Percentiles rank a stretch among this genome's conserved stretches.
phyloP scores from a whole-genome alignment of 2,797 vertebrate species.

The Gobio occitaniae region DNA sequence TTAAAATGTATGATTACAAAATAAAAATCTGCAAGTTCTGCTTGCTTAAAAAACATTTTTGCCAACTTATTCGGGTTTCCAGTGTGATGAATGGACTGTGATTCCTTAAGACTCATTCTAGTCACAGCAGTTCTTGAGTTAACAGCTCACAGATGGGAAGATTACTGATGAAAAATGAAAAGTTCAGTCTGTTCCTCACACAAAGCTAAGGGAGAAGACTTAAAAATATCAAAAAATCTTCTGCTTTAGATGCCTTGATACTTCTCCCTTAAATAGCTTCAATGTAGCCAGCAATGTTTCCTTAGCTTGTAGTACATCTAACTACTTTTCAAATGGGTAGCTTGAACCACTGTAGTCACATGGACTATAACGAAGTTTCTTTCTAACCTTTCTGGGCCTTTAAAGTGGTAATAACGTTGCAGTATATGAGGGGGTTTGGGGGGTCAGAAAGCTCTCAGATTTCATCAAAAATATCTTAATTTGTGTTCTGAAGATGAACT shows the following conservation, averaged over 20 bases:
- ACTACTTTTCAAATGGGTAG: neutral
- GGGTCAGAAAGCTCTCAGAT: no score
- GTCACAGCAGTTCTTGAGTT: neutral
- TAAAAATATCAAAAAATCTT: neutral
- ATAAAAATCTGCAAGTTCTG: no score
- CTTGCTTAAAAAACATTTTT: no score
- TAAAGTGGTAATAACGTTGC: no score
- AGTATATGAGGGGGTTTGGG: no score
- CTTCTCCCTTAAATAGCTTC: neutral
- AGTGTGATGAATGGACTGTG: neutral
- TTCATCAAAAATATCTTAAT: no score
- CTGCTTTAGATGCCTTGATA: no score
- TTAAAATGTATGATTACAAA: no score
- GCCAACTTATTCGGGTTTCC: no score
- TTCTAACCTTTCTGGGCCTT: no score
- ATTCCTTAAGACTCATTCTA: constrained; percentile 9
- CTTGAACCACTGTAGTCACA: neutral
- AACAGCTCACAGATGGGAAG: neutral
- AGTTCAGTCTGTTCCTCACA: constrained; percentile 12
- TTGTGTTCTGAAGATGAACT: no score
- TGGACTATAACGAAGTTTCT: no score
- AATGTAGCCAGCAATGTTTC: neutral
- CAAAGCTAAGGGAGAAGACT: neutral
- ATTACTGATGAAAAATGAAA: neutral
- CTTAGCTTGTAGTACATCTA: neutral